phyloP scores from a whole-genome alignment of 1,140 invertebrate genomes.

The Trichonephila clavata region DNA sequence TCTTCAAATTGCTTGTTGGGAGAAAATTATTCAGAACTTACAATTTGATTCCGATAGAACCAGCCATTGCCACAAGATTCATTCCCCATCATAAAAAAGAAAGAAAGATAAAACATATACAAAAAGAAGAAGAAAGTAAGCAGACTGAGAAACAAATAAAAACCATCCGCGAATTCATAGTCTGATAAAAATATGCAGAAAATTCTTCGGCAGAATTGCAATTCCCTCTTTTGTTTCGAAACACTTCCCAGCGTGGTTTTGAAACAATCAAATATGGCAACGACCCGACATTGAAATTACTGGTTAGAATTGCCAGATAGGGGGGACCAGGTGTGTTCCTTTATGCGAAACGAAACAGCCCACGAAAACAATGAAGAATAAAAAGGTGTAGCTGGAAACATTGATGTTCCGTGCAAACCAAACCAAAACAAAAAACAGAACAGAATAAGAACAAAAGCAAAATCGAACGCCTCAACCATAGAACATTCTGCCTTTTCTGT shows the following conservation, averaged over 20 bases:
- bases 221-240: neutral
- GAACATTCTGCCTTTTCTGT: conserved; percentile 60
- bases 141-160: too few relatives aligned
- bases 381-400: neutral
- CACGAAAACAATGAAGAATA: conserved; percentile 56
- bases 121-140: neutral
- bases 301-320: neutral
- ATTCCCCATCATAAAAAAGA: neutral
- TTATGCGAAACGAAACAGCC: conserved; percentile 68
- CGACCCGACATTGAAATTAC: conserved; percentile 55
- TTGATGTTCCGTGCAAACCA: neutral
- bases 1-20: neutral
- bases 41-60: neutral
- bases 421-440: conserved; percentile 18
- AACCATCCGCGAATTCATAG: conserved; percentile 1
- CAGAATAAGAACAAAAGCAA: neutral
- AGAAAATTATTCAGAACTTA: neutral
- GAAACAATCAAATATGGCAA: conserved; percentile 73
- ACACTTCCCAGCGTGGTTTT: neutral
- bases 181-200: conserved; percentile 68
- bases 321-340: conserved; percentile 63
- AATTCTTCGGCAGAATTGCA: neutral
- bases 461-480: conserved; percentile 6
- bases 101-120: neutral
- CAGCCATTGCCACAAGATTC: neutral